Conservation (phyloP, 1,140 invertebrate species). For the Drosophila nigrodunni region DNA sequence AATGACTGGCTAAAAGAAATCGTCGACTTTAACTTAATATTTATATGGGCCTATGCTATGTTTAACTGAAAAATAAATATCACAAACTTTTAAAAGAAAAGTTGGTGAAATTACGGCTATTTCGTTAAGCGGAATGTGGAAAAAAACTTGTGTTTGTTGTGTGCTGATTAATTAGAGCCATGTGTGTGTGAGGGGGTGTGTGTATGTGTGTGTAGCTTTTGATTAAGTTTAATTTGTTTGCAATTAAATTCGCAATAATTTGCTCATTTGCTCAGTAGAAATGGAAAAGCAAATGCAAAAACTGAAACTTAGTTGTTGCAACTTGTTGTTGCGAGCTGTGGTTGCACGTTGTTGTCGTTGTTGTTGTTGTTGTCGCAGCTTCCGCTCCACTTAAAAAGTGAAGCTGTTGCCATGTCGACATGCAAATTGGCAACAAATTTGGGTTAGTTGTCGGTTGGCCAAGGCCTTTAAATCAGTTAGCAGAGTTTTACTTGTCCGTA, state of each 20-base stretch:
- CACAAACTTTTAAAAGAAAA: too few species aligned
- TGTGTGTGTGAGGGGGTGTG: conserved; percentile 1
- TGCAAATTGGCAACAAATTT: conserved; percentile 31
- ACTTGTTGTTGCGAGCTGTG: too few species aligned
- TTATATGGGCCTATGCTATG: too few species aligned
- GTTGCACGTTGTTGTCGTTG: conserved; percentile 7
- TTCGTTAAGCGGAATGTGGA: background rate
- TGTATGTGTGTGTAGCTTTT: conserved; percentile 5
- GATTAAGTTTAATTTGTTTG: conserved; percentile 26
- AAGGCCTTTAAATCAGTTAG: conserved; percentile 61
- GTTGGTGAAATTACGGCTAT: background rate
- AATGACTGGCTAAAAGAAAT: too few species aligned
- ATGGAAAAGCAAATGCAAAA: background rate
- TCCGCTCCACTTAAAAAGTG: conserved; percentile 63
- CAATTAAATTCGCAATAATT: conserved; percentile 55
- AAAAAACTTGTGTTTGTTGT: background rate
- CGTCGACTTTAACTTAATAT: too few species aligned
- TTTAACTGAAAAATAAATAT: too few species aligned
- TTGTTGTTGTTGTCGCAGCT: conserved; percentile 32
- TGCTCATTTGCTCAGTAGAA: conserved; percentile 2
- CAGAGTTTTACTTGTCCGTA: background rate
- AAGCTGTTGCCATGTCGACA: conserved; percentile 29
- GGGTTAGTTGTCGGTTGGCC: conserved; percentile 54
- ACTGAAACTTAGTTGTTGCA: background rate
- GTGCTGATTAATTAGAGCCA: conserved; percentile 14